Evolutionary conservation across 1,140 invertebrate genomes (phyloP), one percentile per base, ranked within the genome.

Genomic region (Drosophila jambulina): DNA sequence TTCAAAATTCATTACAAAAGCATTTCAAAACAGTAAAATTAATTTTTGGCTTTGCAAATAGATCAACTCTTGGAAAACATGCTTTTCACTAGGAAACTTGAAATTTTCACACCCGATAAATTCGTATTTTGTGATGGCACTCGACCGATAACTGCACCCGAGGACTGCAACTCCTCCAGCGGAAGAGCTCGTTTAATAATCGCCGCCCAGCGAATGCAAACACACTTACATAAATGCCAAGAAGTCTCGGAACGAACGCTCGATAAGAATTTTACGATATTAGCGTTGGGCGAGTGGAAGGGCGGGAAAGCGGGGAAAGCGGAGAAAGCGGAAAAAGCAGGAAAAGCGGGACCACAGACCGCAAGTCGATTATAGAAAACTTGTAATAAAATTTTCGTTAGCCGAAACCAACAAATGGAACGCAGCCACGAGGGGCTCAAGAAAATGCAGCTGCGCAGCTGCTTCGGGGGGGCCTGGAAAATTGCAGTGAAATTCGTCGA

Each of bases 351-450:
- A 56, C 80, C 80, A 25, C 80, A 69, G 70, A 59, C 82, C 58
- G 43, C 76, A 85, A 85, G 83, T 86, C 83, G 83, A 86, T 86
- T 86, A 86, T 82, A 86, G 83, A 72, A 86, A 86, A 86, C 67
- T 86, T 86, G 83, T 86, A 86, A 86, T 86, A 87, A 71, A 82
- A 87, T 86, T 80, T 87, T 86, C 79, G 83, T 87, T 82, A 82
- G 75, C 78, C 75, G 62, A 84, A 76, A 80, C 75, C 70, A 74
- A 59, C 68, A 82, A 86, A 85, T 65, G 82, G 67, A 83, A 80
- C 72, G 81, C 72, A 60, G 76, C 64, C 56, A 67, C 63, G 48
- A 62, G 25, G n/a, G 42, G 43, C 45, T 17, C 15, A 10, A 23
- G 46, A 68, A 68, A 48, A 68, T 68, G 78, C 19, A 61, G 23